Evolutionary conservation across 1,140 invertebrate species (phyloP), one percentile per base, ranked within the genome.

Genomic region (Euura saliciscinereae): DNA sequence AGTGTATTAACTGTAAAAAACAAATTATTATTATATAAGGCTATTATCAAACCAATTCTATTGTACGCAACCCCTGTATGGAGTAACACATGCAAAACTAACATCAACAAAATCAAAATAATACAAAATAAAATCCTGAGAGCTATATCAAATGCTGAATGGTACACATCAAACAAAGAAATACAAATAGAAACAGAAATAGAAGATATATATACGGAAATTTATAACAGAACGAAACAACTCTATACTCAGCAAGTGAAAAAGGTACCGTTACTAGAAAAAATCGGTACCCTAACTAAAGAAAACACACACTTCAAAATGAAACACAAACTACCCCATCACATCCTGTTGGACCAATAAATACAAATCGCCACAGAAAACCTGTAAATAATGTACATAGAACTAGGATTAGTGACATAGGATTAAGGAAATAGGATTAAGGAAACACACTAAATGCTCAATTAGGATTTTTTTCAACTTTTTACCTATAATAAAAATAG

Each of bases 41-140:
- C 59, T 43, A 65, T 73, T 2, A 75, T 77, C 0, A 70, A 45
- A 68, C 72, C 76, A 11, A 44, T 77, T 8, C 68, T 77, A 28
- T 13, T 73, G 43, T 77, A 77, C 45, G 76, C 76, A n/a, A 43
- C 45, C 28, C 76, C 76, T 0, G 65, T 75, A 43, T 77, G 76
- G 76, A 69, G 73, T 42, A 73, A 70, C 43, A 73, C 76, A 3
- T 68, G 6, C 65, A 71, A 72, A 6, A 28, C 67, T 2, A 75
- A 77, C 45, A 67, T 72, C 2, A 66, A 66, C 8, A 66, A 66
- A 43, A 13, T 66, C 8, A 73, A 77, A 72, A 71, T 44, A 0
- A 42, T 77, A 13, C 73, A 77, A 73, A 77, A 77, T 69, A 77
- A 74, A 73, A 71, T 65, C 28, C 42, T 74, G n/a, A 72, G 73